phyloP scores from a whole-genome alignment of 2,797 vertebrate genomes.

The Discoglossus pictus region DNA sequence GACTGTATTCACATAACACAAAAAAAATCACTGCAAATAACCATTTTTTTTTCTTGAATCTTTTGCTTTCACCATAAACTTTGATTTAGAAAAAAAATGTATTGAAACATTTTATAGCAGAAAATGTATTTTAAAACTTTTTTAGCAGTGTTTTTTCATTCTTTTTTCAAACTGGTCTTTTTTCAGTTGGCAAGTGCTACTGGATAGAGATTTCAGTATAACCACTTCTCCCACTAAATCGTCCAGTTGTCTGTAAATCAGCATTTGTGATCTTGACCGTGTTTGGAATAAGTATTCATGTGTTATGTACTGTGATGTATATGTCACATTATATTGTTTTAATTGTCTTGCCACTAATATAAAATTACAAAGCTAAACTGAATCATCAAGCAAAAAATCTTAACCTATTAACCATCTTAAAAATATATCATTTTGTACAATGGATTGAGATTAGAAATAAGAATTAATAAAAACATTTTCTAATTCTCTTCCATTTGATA shows the following conservation, averaged over 20 bases:
- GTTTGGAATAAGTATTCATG: no score
- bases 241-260: neutral
- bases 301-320: no score
- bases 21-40: conserved; percentile 56
- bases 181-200: conserved; percentile 27
- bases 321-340: no score
- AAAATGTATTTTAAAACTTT: conserved; percentile 52
- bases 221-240: neutral
- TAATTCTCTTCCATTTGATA: conserved; percentile 48
- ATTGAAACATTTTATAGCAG: conserved; percentile 47
- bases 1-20: conserved; percentile 57
- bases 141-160: conserved; percentile 41
- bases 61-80: conserved; percentile 63
- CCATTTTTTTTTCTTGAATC: conserved; percentile 61
- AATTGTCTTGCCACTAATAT: neutral
- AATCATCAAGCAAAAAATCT: neutral
- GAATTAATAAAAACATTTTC: neutral
- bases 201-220: conserved; percentile 25
- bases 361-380: neutral
- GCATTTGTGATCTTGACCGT: neutral
- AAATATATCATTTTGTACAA: neutral
- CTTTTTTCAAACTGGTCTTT: conserved; percentile 31
- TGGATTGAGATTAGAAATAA: conserved; percentile 19
- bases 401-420: neutral
- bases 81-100: conserved; percentile 41